A percentile compares a stretch with the other conserved stretches of the same genome.
Evolutionary conservation across 2,888 invertebrate species (phyloP).

Genomic region (Resseliella maxima): DNA sequence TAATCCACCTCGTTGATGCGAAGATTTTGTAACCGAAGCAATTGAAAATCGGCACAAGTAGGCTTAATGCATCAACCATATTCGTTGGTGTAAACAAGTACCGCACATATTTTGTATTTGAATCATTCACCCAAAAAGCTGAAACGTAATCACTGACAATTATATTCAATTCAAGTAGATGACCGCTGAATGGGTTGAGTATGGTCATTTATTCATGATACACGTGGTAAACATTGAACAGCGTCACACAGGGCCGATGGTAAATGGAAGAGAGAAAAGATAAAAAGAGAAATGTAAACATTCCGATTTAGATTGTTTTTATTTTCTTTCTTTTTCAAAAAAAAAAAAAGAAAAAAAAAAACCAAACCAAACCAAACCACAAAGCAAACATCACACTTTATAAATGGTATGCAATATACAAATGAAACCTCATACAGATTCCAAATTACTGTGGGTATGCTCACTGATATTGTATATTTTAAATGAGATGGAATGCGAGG

Average conservation of each 20-base stretch:
- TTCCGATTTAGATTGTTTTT: neutral
- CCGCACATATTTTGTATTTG: neutral
- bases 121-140: slow-evolving; percentile 7
- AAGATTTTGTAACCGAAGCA: neutral
- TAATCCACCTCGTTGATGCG: neutral
- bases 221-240: neutral
- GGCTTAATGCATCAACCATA: neutral
- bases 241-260: neutral
- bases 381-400: neutral
- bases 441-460: neutral
- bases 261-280: neutral
- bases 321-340: too few species aligned
- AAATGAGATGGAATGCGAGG: neutral
- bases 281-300: neutral
- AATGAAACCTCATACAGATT: neutral
- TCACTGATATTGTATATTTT: slow-evolving; percentile 32
- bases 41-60: neutral
- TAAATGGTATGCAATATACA: neutral
- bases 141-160: slow-evolving; percentile 15
- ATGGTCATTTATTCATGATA: neutral
- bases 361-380: neutral
- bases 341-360: too few species aligned
- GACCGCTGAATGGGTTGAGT: neutral
- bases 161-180: slow-evolving; percentile 41
- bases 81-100: neutral